These are phyloP conservation scores for Sphaeridia pumilis DNA, from an alignment of 2,888 invertebrate genomes.

Conservation along the genomic window DNA sequence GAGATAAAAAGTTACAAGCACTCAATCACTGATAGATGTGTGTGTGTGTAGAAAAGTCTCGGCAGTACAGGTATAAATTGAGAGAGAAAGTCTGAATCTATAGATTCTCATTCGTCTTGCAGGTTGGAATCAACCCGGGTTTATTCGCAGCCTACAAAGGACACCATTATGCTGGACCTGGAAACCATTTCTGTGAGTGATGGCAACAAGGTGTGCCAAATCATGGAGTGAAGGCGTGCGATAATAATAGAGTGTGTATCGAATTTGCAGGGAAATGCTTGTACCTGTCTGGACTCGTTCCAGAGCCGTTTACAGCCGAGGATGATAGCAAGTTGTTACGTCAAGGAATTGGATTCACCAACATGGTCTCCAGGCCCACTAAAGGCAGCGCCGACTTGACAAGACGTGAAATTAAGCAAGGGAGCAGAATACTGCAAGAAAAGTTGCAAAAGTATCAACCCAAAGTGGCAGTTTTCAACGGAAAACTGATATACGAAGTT, in stretches of 20 bases:
- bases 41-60: too few species aligned
- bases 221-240: neutral
- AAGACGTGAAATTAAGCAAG: constrained; percentile 85
- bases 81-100: too few species aligned
- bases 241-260: neutral
- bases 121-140: constrained; percentile 98
- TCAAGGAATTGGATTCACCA: constrained; percentile 94
- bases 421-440: constrained; percentile 70
- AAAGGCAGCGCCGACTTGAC: constrained; percentile 93
- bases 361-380: constrained; percentile 90
- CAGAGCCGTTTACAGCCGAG: constrained; percentile 90
- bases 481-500: constrained; percentile 96
- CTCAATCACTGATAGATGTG: neutral
- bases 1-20: too few species aligned
- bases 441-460: constrained; percentile 85
- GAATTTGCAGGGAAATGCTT: constrained; percentile 68
- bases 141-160: constrained; percentile 95
- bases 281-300: constrained; percentile 82
- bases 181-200: constrained; percentile 89
- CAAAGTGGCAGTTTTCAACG: constrained; percentile 95
- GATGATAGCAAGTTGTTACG: constrained; percentile 88
- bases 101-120: too few species aligned
- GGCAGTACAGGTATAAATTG: too few species aligned
- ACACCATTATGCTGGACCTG: constrained; percentile 96
- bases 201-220: neutral